Conservation (phyloP, 1,140 invertebrate species). For the Pseudomyrmex dendroicus region DNA sequence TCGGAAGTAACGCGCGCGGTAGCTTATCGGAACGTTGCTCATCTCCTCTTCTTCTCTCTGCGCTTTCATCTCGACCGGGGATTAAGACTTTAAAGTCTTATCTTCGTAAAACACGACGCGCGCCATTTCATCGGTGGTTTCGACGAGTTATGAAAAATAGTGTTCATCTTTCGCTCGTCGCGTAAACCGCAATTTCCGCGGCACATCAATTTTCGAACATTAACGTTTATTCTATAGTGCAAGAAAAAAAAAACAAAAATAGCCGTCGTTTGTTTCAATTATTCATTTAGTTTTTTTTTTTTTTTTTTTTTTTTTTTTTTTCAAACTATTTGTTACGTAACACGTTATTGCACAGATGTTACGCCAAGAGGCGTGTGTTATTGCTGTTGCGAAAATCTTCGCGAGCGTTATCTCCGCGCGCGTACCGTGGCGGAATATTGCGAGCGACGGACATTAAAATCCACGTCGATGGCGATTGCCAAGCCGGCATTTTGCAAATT, state of each 20-base stretch:
- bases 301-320: too few relatives aligned
- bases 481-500: constrained; percentile 62
- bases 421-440: constrained; percentile 38
- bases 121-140: constrained; percentile 30
- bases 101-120: constrained; percentile 68
- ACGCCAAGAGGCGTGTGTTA: too few relatives aligned
- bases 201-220: too few relatives aligned
- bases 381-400: constrained; percentile 1
- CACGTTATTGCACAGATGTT: too few relatives aligned
- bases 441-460: constrained; percentile 62
- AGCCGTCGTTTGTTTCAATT: neutral
- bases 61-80: constrained; percentile 53
- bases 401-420: too few relatives aligned
- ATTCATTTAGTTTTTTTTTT: neutral
- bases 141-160: constrained; percentile 29
- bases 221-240: too few relatives aligned
- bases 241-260: neutral
- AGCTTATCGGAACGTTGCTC: constrained; percentile 59
- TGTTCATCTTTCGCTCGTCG: constrained; percentile 6
- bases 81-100: constrained; percentile 74
- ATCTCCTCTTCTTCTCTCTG: constrained; percentile 29
- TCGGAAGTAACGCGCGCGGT: constrained; percentile 42
- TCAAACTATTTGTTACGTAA: too few relatives aligned
- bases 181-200: constrained; percentile 4
- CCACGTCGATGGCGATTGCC: constrained; percentile 65